Percentiles rank a stretch among this genome's conserved stretches.
Evolutionary conservation across 1,140 invertebrate genomes (phyloP).

Genomic region (Lethocerus indicus): DNA sequence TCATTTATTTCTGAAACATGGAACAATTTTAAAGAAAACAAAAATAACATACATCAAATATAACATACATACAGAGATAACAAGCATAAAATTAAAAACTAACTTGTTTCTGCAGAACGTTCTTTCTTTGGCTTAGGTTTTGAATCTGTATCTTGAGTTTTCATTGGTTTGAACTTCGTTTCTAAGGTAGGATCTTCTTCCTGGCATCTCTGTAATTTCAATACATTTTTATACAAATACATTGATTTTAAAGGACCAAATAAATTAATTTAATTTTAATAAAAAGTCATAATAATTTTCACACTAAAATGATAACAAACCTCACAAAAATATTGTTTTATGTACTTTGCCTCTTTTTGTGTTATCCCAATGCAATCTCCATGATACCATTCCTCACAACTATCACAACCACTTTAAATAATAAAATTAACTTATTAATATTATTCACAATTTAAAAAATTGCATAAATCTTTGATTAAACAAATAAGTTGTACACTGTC

Average conservation of each 20-base stretch:
- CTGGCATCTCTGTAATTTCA: constrained; percentile 37
- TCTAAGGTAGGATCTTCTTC: constrained; percentile 57
- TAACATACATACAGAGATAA: too few relatives aligned
- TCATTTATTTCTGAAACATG: too few relatives aligned
- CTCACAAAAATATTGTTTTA: constrained; percentile 83
- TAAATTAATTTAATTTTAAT: too few relatives aligned
- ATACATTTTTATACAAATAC: too few relatives aligned
- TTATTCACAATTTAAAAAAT: background rate
- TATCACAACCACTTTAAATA: constrained; percentile 75
- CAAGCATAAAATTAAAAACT: too few relatives aligned
- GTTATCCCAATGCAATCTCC: constrained; percentile 93
- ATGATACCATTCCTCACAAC: constrained; percentile 98
- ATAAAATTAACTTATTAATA: constrained; percentile 15
- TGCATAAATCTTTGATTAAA: too few relatives aligned
- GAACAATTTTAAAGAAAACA: too few relatives aligned
- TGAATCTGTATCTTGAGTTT: background rate
- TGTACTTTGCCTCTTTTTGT: constrained; percentile 78
- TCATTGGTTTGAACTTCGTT: constrained; percentile 16
- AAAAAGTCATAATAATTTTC: too few relatives aligned
- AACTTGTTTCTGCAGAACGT: too few relatives aligned
- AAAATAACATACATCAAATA: too few relatives aligned
- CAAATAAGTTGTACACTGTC: too few relatives aligned
- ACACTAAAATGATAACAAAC: constrained; percentile 22
- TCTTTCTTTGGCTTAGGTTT: constrained; percentile 4
- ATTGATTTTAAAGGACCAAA: too few relatives aligned